Evolutionary conservation across 2,797 vertebrate genomes (phyloP).

Genomic region (Amniataba percoides): DNA sequence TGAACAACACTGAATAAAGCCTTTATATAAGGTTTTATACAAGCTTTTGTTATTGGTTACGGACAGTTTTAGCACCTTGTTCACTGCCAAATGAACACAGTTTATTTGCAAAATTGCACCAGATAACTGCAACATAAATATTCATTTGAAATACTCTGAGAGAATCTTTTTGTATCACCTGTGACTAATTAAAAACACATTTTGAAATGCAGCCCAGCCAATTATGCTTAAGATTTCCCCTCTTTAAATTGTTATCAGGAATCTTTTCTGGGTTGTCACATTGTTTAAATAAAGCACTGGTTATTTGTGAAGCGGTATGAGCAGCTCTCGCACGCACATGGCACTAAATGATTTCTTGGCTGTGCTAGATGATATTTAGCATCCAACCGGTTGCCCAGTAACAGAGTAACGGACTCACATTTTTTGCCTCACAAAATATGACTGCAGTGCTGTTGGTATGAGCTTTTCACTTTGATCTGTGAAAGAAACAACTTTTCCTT

Average conservation of each 20-base stretch:
- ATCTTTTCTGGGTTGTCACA: conserved; percentile 29
- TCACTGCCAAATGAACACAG: conserved; percentile 13
- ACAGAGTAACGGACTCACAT: conserved; percentile 19
- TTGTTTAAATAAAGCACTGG: conserved; percentile 32
- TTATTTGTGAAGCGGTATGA: conserved; percentile 33
- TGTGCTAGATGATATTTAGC: conserved; percentile 33
- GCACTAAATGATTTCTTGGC: conserved; percentile 40
- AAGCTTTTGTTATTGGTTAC: conserved; percentile 15
- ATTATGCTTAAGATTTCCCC: conserved; percentile 30
- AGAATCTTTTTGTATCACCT: conserved; percentile 23
- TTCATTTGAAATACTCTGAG: conserved; percentile 21
- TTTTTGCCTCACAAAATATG: conserved; percentile 34
- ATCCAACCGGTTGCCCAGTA: conserved; percentile 11
- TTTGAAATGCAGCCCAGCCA: conserved; percentile 18
- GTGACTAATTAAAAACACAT: conserved; percentile 37
- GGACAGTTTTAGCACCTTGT: conserved; percentile 26
- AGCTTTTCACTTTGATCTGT: conserved; percentile 40
- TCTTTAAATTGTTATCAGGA: conserved; percentile 37
- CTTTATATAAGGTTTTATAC: conserved; percentile 16
- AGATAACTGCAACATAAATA: background rate
- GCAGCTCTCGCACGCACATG: conserved; percentile 16
- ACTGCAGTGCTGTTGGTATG: conserved; percentile 18
- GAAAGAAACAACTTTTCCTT: conserved; percentile 45
- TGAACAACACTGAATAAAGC: conserved; percentile 25
- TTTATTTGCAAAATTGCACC: conserved; percentile 17